phyloP scores from a whole-genome alignment of 1,140 invertebrate genomes.

The Eriocheir sinensis region DNA sequence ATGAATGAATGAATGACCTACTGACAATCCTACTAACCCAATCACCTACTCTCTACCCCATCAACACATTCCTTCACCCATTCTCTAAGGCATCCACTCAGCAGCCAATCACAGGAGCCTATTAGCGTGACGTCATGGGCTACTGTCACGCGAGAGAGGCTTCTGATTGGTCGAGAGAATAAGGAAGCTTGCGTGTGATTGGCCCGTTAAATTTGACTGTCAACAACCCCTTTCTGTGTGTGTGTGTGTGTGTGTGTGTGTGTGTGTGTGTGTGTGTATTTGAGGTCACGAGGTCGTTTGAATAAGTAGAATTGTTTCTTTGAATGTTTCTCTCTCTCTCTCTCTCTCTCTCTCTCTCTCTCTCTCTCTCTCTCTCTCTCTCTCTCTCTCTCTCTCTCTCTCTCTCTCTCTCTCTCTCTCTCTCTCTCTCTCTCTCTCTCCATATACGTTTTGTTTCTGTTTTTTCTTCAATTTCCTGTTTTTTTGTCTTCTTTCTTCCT shows the following conservation, averaged over 20 bases:
- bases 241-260: too few relatives aligned
- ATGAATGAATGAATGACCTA: background rate
- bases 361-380: background rate
- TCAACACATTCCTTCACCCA: background rate
- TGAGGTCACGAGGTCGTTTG: background rate
- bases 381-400: constrained; percentile 12
- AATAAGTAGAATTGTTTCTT: background rate
- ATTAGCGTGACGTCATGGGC: background rate
- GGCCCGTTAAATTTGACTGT: too few relatives aligned
- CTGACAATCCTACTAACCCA: too few relatives aligned
- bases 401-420: constrained; percentile 28
- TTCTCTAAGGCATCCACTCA: background rate
- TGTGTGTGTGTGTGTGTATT: too few relatives aligned
- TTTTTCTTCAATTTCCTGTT: too few relatives aligned
- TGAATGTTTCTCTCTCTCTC: background rate
- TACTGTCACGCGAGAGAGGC: background rate
- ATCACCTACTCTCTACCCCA: too few relatives aligned
- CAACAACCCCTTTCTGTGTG: too few relatives aligned
- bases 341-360: constrained; percentile 3
- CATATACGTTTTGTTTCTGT: too few relatives aligned
- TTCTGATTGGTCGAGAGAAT: background rate
- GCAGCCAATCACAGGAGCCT: background rate
- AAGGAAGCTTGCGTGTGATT: too few relatives aligned
- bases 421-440: background rate
- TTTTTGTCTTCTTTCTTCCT: too few relatives aligned